phyloP scores from a whole-genome alignment of 1,140 invertebrate species.

The Branchinecta lynchi region DNA sequence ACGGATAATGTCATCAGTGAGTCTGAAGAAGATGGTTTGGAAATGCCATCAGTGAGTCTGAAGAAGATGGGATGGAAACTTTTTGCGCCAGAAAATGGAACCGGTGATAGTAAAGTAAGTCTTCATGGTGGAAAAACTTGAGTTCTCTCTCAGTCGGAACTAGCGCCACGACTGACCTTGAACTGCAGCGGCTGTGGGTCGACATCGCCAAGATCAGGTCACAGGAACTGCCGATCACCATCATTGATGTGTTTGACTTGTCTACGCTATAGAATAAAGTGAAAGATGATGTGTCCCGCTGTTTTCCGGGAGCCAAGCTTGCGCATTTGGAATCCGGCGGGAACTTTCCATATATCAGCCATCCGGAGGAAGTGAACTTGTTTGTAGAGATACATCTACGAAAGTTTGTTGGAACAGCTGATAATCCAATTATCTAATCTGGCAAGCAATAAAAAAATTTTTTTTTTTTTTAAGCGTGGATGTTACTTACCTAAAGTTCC shows the following conservation, averaged over 20 bases:
- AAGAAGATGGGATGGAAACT: constrained; percentile 80
- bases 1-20: no score
- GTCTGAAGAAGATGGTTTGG: no score
- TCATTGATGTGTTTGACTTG: constrained; percentile 82
- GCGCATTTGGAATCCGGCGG: constrained; percentile 76
- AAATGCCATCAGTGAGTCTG: constrained; percentile 59
- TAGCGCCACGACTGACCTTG: constrained; percentile 70
- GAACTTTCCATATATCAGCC: constrained; percentile 80
- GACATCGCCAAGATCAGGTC: constrained; percentile 49
- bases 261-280: constrained; percentile 49
- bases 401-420: no score
- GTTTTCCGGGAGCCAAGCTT: constrained; percentile 70
- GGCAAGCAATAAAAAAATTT: no score
- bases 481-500: no score
- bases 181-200: constrained; percentile 65
- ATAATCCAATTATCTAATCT: no score
- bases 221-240: constrained; percentile 50
- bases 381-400: constrained; percentile 78
- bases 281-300: constrained; percentile 67
- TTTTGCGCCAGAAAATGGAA: constrained; percentile 47
- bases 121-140: constrained; percentile 76
- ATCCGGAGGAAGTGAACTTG: constrained; percentile 74
- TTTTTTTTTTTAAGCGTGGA: no score
- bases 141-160: constrained; percentile 60
- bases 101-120: constrained; percentile 61